phyloP scores from a whole-genome alignment of 2,797 vertebrate species.

The Sebastes nivosus region DNA sequence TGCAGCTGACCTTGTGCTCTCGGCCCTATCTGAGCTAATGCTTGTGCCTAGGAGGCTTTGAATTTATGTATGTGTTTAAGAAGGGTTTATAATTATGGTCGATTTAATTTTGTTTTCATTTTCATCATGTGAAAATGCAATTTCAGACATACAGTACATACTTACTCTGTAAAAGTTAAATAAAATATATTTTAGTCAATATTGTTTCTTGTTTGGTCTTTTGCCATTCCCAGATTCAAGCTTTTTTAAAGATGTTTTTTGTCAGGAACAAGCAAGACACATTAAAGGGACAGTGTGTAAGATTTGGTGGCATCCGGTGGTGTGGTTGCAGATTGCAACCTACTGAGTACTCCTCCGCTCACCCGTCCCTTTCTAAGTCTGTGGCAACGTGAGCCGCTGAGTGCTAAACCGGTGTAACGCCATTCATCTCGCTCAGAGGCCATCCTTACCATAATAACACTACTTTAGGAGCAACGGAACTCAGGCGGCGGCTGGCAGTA shows the following conservation, averaged over 20 bases:
- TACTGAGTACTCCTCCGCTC: too few relatives aligned
- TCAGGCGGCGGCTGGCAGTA: too few relatives aligned
- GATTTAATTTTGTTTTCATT: neutral
- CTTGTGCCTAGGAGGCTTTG: neutral
- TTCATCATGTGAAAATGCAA: neutral
- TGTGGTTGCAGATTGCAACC: too few relatives aligned
- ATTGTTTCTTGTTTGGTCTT: neutral
- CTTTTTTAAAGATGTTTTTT: neutral
- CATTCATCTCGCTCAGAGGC: too few relatives aligned
- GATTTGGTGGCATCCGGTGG: too few relatives aligned
- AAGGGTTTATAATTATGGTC: neutral
- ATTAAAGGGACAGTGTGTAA: too few relatives aligned
- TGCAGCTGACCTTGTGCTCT: neutral
- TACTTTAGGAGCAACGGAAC: too few relatives aligned
- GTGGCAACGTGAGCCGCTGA: too few relatives aligned
- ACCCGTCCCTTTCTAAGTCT: too few relatives aligned
- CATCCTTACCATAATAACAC: too few relatives aligned
- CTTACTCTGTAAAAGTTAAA: constrained; percentile 9
- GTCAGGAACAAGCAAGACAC: neutral
- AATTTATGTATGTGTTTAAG: neutral
- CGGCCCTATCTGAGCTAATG: neutral
- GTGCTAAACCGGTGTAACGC: too few relatives aligned
- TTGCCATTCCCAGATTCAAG: neutral
- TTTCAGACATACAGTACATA: neutral
- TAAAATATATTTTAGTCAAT: constrained; percentile 60